Base-by-base conservation (phyloP, 1,140 invertebrate species). In the Listronotus oregonensis region DNA sequence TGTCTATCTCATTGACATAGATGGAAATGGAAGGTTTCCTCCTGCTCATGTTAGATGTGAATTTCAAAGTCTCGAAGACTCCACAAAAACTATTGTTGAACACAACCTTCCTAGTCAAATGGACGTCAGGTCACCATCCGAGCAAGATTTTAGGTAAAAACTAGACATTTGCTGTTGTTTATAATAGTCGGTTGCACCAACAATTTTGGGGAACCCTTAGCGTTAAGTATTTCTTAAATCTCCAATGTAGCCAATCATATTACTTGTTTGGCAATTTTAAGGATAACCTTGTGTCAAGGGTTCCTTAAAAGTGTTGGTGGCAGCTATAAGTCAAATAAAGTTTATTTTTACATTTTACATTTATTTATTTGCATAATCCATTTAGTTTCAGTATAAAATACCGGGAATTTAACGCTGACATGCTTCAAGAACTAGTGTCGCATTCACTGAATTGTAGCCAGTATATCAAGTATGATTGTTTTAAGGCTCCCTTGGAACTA, bases 71-170 rank as follows among this genome's bases (percentile, higher is more conserved):
- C 1, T 27, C 5, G 90, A 91, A 64, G 92, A 93, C 72, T 89
- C 90, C 0, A 96, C 93, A 0, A 94, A 92, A 73, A 95, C 93
- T 2, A 91, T 95, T 58, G 92, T 97, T 0, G 93, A 95, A 76
- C 94, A 96, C 76, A 97, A 97, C 82, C 79, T 97, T 27, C 90
- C 89, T 0, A 93, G 91, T 70, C 92, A 96, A 85, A 88, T 94
- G 61, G 91, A 94, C 78, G 91, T 95, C 11, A 82, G 92, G 63
- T 90, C 89, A 40, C 84, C 86, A 9, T 80, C 83, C 3, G 89
- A 91, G 51, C 82, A 84, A 43, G 91, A 94, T 74, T 94, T 95
- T 68, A 66, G 64, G 64, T 66, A 60, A 57, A 7, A 21, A 27
- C 5, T 46, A 46, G 5, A 27, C n/a, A n/a, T n/a, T n/a, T n/a